Conservation (phyloP, 2,888 invertebrate genomes). For the Aricia artaxerxes region DNA sequence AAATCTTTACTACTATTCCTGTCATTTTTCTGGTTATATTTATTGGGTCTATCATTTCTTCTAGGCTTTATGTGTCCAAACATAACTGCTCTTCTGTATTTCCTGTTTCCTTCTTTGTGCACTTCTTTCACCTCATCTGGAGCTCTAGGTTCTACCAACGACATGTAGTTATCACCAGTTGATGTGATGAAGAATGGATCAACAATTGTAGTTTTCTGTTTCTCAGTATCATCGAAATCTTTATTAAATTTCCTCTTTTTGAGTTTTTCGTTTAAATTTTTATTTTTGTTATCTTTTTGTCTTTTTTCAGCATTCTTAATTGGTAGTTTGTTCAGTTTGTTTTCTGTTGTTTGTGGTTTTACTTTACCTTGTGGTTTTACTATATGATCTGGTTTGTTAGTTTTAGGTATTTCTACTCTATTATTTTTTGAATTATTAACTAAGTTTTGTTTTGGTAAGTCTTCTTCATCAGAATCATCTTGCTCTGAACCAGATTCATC, state of each 20-base stretch:
- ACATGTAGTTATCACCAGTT: conserved; percentile 70
- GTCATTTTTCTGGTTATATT: conserved; percentile 14
- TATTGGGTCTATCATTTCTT: conserved; percentile 45
- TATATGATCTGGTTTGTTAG: neutral
- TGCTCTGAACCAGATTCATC: conserved; percentile 2
- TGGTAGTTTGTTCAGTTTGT: conserved; percentile 5
- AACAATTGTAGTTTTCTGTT: conserved; percentile 56
- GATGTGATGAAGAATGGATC: conserved; percentile 75
- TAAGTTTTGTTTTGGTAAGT: neutral
- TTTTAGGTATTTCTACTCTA: conserved; percentile 26
- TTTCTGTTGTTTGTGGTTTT: conserved; percentile 11
- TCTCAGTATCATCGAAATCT: conserved; percentile 46
- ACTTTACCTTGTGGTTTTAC: conserved; percentile 3
- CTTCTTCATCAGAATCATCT: conserved; percentile 4
- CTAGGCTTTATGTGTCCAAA: conserved; percentile 67
- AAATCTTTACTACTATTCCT: conserved; percentile 37
- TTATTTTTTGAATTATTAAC: neutral
- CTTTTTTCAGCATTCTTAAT: conserved; percentile 48
- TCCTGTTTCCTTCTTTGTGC: conserved; percentile 68
- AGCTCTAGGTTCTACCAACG: conserved; percentile 66
- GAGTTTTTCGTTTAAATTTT: conserved; percentile 66
- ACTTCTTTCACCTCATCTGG: conserved; percentile 72
- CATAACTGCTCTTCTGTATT: conserved; percentile 68
- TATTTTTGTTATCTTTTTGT: conserved; percentile 60
- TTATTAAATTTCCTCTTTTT: conserved; percentile 61